These are phyloP conservation scores for Cichlasoma orientale DNA, from an alignment of 2,797 vertebrate genomes.

Conservation along the genomic window DNA sequence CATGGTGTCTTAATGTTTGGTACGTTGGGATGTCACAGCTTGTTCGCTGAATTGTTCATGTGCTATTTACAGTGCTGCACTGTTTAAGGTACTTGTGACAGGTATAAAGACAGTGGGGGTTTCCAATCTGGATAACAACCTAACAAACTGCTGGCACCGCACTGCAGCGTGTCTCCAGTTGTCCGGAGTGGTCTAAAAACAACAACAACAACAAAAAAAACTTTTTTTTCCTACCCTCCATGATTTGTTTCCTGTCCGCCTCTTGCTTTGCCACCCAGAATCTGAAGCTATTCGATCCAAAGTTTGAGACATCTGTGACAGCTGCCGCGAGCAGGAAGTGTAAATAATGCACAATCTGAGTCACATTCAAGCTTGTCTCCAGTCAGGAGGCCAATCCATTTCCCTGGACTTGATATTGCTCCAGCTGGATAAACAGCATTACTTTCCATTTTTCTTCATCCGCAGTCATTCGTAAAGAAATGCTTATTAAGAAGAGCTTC, in stretches of 20 bases:
- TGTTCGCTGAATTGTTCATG: background rate
- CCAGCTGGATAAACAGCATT: conserved; percentile 39
- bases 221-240: background rate
- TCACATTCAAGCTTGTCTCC: conserved; percentile 55
- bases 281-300: conserved; percentile 62
- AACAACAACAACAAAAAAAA: too few species aligned
- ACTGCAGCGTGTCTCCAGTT: background rate
- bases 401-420: conserved; percentile 35
- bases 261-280: conserved; percentile 53
- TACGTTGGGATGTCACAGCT: background rate
- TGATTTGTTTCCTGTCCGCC: conserved; percentile 36
- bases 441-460: conserved; percentile 35
- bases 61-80: background rate
- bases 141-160: background rate
- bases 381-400: conserved; percentile 64
- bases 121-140: background rate
- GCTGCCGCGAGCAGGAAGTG: conserved; percentile 69
- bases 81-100: background rate
- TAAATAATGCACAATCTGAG: conserved; percentile 75
- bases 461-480: conserved; percentile 40
- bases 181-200: conserved; percentile 33
- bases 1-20: background rate
- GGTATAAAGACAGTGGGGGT: background rate
- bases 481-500: conserved; percentile 50
- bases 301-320: conserved; percentile 67